phyloP scores from a whole-genome alignment of 1,140 invertebrate species.

The Heliconius congener region DNA sequence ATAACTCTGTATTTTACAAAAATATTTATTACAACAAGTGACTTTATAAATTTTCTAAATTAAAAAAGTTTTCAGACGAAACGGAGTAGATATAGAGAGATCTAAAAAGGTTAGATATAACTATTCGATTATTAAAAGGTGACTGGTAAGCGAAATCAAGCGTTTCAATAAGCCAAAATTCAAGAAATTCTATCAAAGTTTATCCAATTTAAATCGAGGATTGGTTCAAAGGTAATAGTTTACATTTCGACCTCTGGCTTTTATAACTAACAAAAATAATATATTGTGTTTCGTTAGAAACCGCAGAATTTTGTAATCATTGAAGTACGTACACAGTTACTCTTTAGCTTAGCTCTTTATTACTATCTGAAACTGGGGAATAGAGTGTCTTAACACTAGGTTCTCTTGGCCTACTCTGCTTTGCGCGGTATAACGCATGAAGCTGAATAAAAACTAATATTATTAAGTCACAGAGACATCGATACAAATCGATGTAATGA shows the following conservation, averaged over 20 bases:
- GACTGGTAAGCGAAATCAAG: background rate
- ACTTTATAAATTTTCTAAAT: background rate
- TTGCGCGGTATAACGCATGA: too few species aligned
- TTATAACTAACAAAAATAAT: background rate
- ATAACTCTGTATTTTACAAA: background rate
- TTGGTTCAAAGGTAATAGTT: constrained; percentile 23
- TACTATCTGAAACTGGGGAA: too few species aligned
- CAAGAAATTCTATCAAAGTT: constrained; percentile 32
- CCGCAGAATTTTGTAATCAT: background rate
- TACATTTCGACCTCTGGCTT: constrained; percentile 17
- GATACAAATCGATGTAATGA: too few species aligned
- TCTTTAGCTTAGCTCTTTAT: too few species aligned
- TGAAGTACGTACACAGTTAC: too few species aligned
- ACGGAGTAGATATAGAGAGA: background rate
- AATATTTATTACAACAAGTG: background rate
- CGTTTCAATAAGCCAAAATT: constrained; percentile 9
- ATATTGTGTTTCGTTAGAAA: background rate
- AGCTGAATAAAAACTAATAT: too few species aligned
- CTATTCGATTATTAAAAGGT: constrained; percentile 13
- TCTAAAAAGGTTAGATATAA: constrained; percentile 7
- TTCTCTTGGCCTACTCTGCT: too few species aligned
- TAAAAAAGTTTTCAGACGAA: constrained; percentile 18
- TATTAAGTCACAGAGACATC: too few species aligned
- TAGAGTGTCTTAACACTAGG: too few species aligned
- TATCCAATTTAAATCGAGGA: constrained; percentile 24